Base-by-base conservation (phyloP, 2,888 invertebrate species). In the Hartigia nigra region DNA sequence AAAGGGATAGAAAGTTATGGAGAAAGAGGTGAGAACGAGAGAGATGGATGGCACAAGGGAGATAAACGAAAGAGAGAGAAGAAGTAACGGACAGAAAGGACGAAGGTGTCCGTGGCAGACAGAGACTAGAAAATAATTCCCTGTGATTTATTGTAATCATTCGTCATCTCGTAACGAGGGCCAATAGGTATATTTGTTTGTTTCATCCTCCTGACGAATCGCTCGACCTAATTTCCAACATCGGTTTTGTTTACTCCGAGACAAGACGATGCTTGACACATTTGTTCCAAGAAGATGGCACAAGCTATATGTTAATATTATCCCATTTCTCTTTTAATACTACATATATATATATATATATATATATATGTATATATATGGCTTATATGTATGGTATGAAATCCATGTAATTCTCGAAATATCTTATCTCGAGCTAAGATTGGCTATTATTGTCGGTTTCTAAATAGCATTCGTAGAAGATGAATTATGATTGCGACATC, bases 111-210 rank as follows among this genome's bases (percentile, higher is more conserved):
- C 75, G 23, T 12, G 34, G 34, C 12, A n/a, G 34, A 31, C 9
- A 11, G 23, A 31, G 23, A 32, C n/a, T 14, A 9, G 35, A 35
- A n/a, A 35, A 69, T 12, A 84, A 85, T 85, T 83, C 85, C 84
- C 79, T 75, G 80, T 86, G 86, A 86, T 87, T 84, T 84, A 85
- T 84, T 83, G 80, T 82, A 82, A 85, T 84, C 84, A 86, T 86
- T 87, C 85, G 84, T 86, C 86, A 85, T 82, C 78, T 79, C 70
- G 80, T 80, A 83, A 84, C 74, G 69, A 79, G 77, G 75, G 37
- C 37, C n/a, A 76, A 35, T 55, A 36, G 75, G 69, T 70, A 76
- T 39, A 37, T 31, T 36, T 78, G 31, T 82, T 36, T 35, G 34
- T 75, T 32, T 31, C 36, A 12, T 12, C 72, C 31, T 34, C 72